These are phyloP conservation scores for Cataglyphis albicans DNA, from an alignment of 2,888 invertebrate genomes.

Conservation along the genomic window DNA sequence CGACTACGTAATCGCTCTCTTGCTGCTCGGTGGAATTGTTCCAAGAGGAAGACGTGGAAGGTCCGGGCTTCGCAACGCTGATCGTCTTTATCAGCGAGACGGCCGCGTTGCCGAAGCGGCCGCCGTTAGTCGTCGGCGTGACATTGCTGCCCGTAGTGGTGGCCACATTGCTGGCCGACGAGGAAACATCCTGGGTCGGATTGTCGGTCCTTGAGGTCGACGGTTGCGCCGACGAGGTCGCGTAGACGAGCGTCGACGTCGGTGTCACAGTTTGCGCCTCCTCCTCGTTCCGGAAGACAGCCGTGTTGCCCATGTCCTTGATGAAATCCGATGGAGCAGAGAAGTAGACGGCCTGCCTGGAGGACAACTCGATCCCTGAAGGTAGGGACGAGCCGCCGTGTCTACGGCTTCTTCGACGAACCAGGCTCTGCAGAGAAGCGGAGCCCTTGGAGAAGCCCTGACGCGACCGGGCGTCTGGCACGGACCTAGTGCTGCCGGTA, in stretches of 20 bases:
- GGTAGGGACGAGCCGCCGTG: constrained; percentile 65
- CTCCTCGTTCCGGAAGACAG: constrained; percentile 63
- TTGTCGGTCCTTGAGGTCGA: constrained; percentile 62
- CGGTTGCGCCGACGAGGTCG: constrained; percentile 57
- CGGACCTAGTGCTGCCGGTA: constrained; percentile 46
- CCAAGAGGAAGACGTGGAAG: constrained; percentile 73
- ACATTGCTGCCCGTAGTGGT: constrained; percentile 56
- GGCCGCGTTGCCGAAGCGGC: constrained; percentile 62
- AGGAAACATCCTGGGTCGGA: constrained; percentile 57
- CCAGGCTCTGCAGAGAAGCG: constrained; percentile 68
- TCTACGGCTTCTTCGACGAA: constrained; percentile 62
- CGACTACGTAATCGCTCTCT: constrained; percentile 81
- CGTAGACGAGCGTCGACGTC: constrained; percentile 70
- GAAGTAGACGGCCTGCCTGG: constrained; percentile 52
- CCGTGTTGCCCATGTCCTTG: constrained; percentile 47
- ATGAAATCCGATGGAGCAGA: constrained; percentile 34
- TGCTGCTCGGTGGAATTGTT: constrained; percentile 78
- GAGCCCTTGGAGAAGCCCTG: constrained; percentile 67
- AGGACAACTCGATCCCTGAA: constrained; percentile 63
- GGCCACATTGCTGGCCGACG: constrained; percentile 58
- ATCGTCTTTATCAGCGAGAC: constrained; percentile 58
- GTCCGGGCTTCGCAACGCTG: constrained; percentile 66
- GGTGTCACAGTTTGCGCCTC: constrained; percentile 64
- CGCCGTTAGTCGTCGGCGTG: constrained; percentile 62
- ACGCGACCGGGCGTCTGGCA: constrained; percentile 52